A percentile compares a stretch with the other conserved stretches of the same genome.
Evolutionary conservation across 2,797 vertebrate genomes (phyloP).

Genomic region (Cuculus canorus): DNA sequence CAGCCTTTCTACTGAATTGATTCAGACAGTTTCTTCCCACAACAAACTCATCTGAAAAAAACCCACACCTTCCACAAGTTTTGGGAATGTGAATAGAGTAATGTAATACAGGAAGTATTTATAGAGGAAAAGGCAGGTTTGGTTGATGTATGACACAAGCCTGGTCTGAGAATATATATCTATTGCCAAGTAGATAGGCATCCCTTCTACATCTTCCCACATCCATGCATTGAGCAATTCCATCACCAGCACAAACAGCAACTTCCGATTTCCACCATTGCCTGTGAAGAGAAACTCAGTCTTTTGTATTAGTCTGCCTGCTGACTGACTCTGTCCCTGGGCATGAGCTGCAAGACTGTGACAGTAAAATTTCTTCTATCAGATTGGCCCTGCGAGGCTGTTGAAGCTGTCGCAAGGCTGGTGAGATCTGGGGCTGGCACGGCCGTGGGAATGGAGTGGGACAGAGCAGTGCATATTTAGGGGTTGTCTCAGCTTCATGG

Average conservation of each 20-base stretch:
- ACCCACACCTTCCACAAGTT: not conserved
- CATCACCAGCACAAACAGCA: fast-evolving
- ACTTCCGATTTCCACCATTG: not conserved
- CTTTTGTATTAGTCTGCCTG: fast-evolving
- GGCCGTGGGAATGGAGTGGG: fast-evolving
- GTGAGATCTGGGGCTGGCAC: not conserved
- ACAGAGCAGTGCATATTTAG: fast-evolving
- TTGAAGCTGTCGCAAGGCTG: not conserved
- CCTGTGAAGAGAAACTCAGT: not conserved
- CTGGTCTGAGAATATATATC: not conserved
- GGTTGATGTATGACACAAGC: not conserved
- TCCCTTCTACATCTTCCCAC: not conserved
- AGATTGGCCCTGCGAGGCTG: fast-evolving
- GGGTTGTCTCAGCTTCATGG: not conserved
- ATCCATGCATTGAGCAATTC: not conserved
- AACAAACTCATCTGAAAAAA: not conserved
- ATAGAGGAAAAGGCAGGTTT: not conserved
- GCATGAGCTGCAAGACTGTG: fast-evolving
- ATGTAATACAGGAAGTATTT: not conserved
- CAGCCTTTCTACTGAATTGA: not conserved
- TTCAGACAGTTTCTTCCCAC: not conserved
- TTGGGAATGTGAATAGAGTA: not conserved
- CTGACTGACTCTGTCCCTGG: not conserved
- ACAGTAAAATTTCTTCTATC: not conserved
- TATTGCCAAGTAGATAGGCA: not conserved